These are phyloP conservation scores for Serranus cabrilla DNA, from an alignment of 2,797 vertebrate species.

Conservation along the genomic window DNA sequence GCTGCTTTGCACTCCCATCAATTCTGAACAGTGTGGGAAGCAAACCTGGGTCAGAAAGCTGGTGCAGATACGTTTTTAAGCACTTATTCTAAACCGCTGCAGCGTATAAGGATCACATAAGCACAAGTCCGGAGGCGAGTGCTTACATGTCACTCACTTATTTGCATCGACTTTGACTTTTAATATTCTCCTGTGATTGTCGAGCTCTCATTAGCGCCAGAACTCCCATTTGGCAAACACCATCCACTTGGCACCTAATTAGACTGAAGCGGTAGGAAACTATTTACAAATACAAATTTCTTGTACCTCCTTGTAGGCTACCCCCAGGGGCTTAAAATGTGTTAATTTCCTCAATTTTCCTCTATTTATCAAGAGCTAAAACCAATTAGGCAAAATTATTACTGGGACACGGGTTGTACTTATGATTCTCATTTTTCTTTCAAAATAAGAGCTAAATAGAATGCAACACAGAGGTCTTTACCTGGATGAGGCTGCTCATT, in stretches of 20 bases:
- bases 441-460: not conserved
- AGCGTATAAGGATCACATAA: not conserved
- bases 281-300: constrained; percentile 33
- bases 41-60: constrained; percentile 31
- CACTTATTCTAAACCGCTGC: constrained; percentile 17
- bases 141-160: constrained; percentile 31
- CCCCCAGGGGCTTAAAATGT: constrained; percentile 25
- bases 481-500: not conserved
- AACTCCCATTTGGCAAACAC: constrained; percentile 34
- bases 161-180: constrained; percentile 13
- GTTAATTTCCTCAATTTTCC: constrained; percentile 14
- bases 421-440: not conserved
- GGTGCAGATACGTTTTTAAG: constrained; percentile 17
- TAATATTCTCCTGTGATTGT: constrained; percentile 22
- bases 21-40: constrained; percentile 36
- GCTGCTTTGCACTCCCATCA: constrained; percentile 51
- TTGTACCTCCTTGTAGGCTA: constrained; percentile 4
- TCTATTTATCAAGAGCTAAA: constrained; percentile 23
- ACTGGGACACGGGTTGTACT: not conserved
- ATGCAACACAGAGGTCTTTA: not conserved
- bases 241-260: constrained; percentile 47
- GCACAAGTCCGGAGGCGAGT: not conserved
- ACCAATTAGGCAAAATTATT: constrained; percentile 30
- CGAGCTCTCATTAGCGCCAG: constrained; percentile 16
- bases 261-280: constrained; percentile 29